Conservation (phyloP, 2,113 vertebrate genomes). For the Aix galericulata region DNA sequence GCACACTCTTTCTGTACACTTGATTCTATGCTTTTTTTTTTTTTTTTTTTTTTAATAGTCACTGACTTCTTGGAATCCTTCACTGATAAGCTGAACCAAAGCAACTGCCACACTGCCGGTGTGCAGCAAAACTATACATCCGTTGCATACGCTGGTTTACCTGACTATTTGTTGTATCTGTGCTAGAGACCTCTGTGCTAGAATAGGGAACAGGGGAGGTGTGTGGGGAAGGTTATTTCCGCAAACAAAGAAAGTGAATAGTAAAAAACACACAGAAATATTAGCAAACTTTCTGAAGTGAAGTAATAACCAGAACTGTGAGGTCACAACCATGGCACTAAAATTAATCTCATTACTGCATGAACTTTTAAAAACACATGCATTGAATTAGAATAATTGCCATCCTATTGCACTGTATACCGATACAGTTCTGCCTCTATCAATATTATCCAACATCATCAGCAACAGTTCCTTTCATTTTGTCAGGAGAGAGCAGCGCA, state of each 20-base stretch:
- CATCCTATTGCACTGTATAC: fast-evolving
- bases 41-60: not conserved
- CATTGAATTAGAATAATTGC: not conserved
- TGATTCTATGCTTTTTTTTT: not conserved
- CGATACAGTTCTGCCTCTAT: not conserved
- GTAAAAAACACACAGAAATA: not conserved
- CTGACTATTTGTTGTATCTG: not conserved
- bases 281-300: not conserved
- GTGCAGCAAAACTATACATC: not conserved
- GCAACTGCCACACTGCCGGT: not conserved
- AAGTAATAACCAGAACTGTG: not conserved
- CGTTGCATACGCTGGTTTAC: not conserved
- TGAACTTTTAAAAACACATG: not conserved
- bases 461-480: not conserved
- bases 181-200: too few species aligned
- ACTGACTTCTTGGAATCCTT: not conserved
- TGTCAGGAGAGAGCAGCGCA: not conserved
- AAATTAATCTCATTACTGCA: not conserved
- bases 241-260: not conserved
- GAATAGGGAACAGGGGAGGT: not conserved
- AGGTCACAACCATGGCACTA: not conserved
- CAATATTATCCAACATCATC: not conserved
- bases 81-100: not conserved
- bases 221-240: not conserved
- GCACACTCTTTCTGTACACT: not conserved